Evolutionary conservation across 2,113 vertebrate species (phyloP).

Genomic region (Phalacrocorax brasilianus): DNA sequence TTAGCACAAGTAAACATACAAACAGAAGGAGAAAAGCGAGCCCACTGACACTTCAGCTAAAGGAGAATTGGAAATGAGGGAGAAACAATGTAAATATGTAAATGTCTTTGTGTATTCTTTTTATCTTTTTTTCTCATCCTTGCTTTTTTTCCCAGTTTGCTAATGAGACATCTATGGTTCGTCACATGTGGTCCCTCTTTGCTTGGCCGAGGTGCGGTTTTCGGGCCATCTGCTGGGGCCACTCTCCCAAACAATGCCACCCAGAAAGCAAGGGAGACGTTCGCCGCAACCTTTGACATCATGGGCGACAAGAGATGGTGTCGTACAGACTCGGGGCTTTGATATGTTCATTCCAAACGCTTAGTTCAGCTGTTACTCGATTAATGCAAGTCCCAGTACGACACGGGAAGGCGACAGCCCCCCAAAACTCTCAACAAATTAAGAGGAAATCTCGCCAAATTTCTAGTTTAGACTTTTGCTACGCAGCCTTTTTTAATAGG

Average conservation of each 20-base stretch:
- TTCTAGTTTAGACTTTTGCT: neutral
- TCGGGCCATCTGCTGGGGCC: constrained; percentile 81
- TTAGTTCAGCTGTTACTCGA: constrained; percentile 66
- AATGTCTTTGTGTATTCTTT: constrained; percentile 80
- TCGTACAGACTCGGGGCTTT: constrained; percentile 12
- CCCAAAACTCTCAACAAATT: neutral
- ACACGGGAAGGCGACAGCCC: neutral
- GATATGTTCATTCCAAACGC: neutral
- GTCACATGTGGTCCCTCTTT: constrained; percentile 73
- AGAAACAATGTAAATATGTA: constrained; percentile 83
- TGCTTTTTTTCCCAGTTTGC: constrained; percentile 49
- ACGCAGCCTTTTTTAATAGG: neutral
- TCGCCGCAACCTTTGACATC: constrained; percentile 75
- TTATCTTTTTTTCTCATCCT: constrained; percentile 75
- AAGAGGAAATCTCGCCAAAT: neutral
- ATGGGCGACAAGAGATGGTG: constrained; percentile 1
- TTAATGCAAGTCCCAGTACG: neutral
- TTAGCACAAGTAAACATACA: constrained; percentile 90
- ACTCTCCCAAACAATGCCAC: constrained; percentile 70
- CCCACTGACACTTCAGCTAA: constrained; percentile 71
- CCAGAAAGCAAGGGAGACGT: constrained; percentile 64
- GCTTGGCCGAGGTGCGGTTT: constrained; percentile 63
- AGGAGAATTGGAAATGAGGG: constrained; percentile 77
- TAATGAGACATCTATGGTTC: constrained; percentile 75
- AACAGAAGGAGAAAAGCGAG: constrained; percentile 83